Evolutionary conservation across 2,113 vertebrate species (phyloP).

Genomic region (Hystrix brachyura): DNA sequence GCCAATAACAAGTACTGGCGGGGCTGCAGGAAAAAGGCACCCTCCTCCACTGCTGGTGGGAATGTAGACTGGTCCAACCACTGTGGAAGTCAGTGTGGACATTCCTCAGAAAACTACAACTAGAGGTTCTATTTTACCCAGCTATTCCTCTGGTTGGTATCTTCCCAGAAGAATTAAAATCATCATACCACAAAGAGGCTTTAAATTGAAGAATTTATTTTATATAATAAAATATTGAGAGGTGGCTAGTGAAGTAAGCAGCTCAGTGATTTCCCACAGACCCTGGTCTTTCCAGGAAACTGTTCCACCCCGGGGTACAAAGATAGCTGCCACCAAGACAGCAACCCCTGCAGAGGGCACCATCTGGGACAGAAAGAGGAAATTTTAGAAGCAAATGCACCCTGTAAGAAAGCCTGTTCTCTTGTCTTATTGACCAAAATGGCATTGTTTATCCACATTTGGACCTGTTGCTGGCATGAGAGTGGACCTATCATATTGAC

Average conservation of each 20-base stretch:
- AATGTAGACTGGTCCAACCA: too few species aligned
- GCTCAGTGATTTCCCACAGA: fast-evolving
- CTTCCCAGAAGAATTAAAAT: too few species aligned
- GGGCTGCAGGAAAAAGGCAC: too few species aligned
- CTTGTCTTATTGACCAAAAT: background rate
- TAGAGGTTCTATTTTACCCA: too few species aligned
- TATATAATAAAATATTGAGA: background rate
- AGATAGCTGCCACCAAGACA: background rate
- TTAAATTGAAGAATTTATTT: constrained; percentile 1
- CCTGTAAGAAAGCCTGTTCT: background rate
- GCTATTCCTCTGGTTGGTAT: too few species aligned
- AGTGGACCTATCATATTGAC: background rate
- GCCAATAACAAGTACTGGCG: too few species aligned
- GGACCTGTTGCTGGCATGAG: background rate
- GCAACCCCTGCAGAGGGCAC: background rate
- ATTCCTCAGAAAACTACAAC: too few species aligned
- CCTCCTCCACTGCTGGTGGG: too few species aligned
- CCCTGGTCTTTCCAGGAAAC: background rate
- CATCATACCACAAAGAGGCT: background rate
- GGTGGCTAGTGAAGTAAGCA: background rate
- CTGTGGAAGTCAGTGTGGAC: too few species aligned
- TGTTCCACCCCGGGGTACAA: background rate
- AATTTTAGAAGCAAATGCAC: background rate
- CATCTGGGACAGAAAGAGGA: background rate
- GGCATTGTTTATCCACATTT: background rate